Conservation (phyloP, 2,888 invertebrate species). For the Pristionchus fissidentatus region DNA sequence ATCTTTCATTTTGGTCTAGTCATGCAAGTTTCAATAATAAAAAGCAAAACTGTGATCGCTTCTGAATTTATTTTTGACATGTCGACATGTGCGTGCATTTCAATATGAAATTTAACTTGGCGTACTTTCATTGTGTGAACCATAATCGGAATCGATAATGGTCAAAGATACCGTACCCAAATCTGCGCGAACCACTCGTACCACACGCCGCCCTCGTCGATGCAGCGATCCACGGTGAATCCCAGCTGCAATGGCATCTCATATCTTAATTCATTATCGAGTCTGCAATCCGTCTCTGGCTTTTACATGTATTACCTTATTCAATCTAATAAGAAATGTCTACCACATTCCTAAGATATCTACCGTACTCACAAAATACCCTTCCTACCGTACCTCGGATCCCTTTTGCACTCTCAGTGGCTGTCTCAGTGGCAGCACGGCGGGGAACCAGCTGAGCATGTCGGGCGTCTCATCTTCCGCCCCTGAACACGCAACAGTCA, state of each 20-base stretch:
- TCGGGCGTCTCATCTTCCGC: conserved; percentile 90
- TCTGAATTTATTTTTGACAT: too few species aligned
- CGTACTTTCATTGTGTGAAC: too few species aligned
- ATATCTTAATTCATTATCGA: neutral
- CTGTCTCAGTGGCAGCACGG: conserved; percentile 85
- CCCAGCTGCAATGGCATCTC: conserved; percentile 53
- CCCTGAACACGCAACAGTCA: too few species aligned
- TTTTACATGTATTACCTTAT: neutral
- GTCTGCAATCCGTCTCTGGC: neutral
- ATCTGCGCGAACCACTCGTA: conserved; percentile 72
- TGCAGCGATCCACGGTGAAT: conserved; percentile 64
- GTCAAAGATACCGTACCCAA: conserved; percentile 49
- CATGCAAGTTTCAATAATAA: too few species aligned
- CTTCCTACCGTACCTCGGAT: conserved; percentile 52
- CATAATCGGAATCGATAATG: neutral
- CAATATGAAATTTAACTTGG: too few species aligned
- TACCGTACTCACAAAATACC: conserved; percentile 34
- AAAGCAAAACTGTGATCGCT: too few species aligned
- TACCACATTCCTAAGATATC: too few species aligned
- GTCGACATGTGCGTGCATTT: too few species aligned
- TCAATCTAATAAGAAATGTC: too few species aligned
- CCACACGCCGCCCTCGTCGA: conserved; percentile 70
- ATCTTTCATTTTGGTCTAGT: neutral
- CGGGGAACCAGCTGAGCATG: conserved; percentile 98
- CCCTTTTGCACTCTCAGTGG: conserved; percentile 61